These are phyloP conservation scores for Drosophila repletoides DNA, from an alignment of 1,140 invertebrate genomes.

Conservation along the genomic window DNA sequence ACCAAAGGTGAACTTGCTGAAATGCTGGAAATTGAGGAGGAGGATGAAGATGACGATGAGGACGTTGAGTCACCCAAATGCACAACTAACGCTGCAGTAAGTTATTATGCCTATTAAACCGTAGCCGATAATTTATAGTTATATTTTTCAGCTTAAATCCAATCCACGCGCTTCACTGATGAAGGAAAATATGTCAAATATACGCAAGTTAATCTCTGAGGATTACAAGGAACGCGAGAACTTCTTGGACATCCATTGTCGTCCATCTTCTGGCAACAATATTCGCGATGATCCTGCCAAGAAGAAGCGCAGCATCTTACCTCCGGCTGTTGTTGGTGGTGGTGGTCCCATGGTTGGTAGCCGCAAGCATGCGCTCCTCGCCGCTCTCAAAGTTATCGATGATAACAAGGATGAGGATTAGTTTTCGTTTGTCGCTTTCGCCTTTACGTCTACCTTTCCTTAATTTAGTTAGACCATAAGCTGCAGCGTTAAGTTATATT, in stretches of 20 bases:
- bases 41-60: conserved; percentile 48
- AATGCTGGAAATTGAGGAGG: conserved; percentile 34
- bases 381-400: conserved; percentile 86
- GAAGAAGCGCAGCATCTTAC: conserved; percentile 56
- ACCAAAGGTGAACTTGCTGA: conserved; percentile 34
- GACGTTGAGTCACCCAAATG: conserved; percentile 19
- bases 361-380: conserved; percentile 85
- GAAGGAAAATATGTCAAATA: conserved; percentile 67
- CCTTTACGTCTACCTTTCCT: neutral
- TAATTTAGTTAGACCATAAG: conserved; percentile 46
- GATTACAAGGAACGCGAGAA: conserved; percentile 76
- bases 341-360: conserved; percentile 71
- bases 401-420: conserved; percentile 73
- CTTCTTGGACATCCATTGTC: conserved; percentile 75
- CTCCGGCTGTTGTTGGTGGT: conserved; percentile 19
- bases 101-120: neutral
- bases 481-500: conserved; percentile 71
- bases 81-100: neutral
- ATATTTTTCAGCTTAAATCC: neutral
- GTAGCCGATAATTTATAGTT: neutral
- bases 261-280: conserved; percentile 55
- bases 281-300: conserved; percentile 58
- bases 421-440: neutral
- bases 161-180: conserved; percentile 38
- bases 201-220: conserved; percentile 74